Base-by-base conservation (phyloP, 2,113 vertebrate species). In the Stictonetta naevosa region DNA sequence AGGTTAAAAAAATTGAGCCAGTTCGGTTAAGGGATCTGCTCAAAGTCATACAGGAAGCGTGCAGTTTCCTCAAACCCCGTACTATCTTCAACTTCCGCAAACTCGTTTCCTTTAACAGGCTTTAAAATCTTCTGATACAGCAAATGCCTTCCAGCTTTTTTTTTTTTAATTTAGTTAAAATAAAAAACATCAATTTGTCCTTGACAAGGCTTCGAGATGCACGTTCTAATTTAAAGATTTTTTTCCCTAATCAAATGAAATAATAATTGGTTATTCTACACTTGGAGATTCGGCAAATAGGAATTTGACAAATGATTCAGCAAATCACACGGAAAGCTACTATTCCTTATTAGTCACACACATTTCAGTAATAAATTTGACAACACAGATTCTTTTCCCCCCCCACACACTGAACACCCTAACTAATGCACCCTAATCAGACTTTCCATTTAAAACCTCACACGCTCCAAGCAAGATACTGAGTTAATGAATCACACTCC, bases 31-130 rank as follows among this genome's bases (percentile, higher is more conserved):
- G 26, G 23, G 79, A 90, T 60, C 69, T 86, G 88, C 73, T 34
- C 38, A 10, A 78, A 92, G 66, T 50, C 86, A 92, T 95, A 84
- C 69, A 96, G 95, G 93, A 97, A 96, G 77, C n/a, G n/a, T 86
- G 31, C 87, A 69, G 82, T 77, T 96, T 94, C 96, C 95, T 95
- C 82, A 90, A 91, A 79, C 74, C 25, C 52, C n/a, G 38, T 23
- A 86, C 77, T 48, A 92, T 59, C 90, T 90, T 75, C 74, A 75
- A 72, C 88, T 96, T 96, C 93, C 4, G 14, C 93, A 96, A 96
- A 91, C 81, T 82, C 80, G 66, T 81, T 96, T 96, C 90, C 90
- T 95, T 31, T 60, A n/a, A 38, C 28, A 52, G 38, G 6, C 42
- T 83, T 86, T 26, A 90, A 29, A 86, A 86, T 18, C 72, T 67